Evolutionary conservation across 2,797 vertebrate genomes (phyloP).

Genomic region (Galago senegalensis): DNA sequence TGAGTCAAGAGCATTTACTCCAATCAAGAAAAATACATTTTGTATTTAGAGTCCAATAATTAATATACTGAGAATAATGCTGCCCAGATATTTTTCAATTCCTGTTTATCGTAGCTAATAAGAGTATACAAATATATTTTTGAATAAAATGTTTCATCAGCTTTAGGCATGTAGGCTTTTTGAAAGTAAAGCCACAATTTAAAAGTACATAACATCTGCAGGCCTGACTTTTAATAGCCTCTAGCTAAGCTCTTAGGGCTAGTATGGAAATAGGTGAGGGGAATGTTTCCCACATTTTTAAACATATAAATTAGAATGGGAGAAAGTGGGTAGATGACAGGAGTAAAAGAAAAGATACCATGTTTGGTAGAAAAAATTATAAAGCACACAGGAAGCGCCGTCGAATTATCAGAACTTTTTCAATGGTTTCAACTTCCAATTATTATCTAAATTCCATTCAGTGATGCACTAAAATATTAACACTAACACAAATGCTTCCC

Average conservation of each 20-base stretch:
- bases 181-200: constrained; percentile 81
- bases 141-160: constrained; percentile 81
- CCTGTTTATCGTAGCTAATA: constrained; percentile 81
- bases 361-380: neutral
- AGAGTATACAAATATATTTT: constrained; percentile 80
- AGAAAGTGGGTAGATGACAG: neutral
- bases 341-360: neutral
- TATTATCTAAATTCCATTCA: neutral
- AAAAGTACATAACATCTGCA: constrained; percentile 80
- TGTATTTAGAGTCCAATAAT: constrained; percentile 79
- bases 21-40: constrained; percentile 79
- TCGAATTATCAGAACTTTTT: neutral
- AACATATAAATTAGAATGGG: constrained; percentile 24
- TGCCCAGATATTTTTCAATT: constrained; percentile 77
- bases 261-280: neutral
- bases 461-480: neutral
- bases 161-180: constrained; percentile 76
- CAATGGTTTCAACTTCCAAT: neutral
- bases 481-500: neutral
- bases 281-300: neutral
- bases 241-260: neutral
- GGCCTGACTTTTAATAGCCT: constrained; percentile 72
- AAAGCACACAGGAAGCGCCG: neutral
- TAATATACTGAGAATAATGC: constrained; percentile 80
- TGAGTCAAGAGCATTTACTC: constrained; percentile 75